These are phyloP conservation scores for Microchirus variegatus DNA, from an alignment of 2,797 vertebrate genomes.

Conservation along the genomic window DNA sequence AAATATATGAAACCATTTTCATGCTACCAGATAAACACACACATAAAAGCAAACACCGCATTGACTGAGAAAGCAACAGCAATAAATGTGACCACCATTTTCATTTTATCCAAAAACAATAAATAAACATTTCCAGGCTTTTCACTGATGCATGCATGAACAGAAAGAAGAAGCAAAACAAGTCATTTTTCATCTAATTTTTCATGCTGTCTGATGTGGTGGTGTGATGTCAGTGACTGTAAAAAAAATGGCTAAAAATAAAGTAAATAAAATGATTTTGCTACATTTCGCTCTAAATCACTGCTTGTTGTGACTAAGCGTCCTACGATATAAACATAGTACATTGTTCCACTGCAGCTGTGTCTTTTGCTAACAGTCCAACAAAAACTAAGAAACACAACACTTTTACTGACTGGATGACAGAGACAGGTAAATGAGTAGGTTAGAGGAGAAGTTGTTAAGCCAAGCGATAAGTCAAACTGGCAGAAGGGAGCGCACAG, in stretches of 20 bases:
- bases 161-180: too few relatives aligned
- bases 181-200: too few relatives aligned
- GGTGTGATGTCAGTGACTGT: too few relatives aligned
- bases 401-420: neutral
- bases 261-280: too few relatives aligned
- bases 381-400: neutral
- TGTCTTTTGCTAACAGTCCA: neutral
- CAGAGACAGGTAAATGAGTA: neutral
- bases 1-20: neutral
- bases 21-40: constrained; percentile 13
- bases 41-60: too few relatives aligned
- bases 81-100: neutral
- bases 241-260: too few relatives aligned
- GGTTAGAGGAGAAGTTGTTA: constrained; percentile 51
- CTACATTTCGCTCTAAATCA: constrained; percentile 7
- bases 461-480: constrained; percentile 43
- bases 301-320: neutral
- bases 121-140: too few relatives aligned
- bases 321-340: neutral
- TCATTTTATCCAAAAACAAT: too few relatives aligned
- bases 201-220: too few relatives aligned
- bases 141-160: too few relatives aligned
- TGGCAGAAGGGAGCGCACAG: constrained; percentile 72
- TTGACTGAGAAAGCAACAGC: constrained; percentile 8
- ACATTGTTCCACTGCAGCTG: neutral